These are phyloP conservation scores for Ctenomys sociabilis DNA, from an alignment of 2,113 vertebrate species.

Conservation along the genomic window DNA sequence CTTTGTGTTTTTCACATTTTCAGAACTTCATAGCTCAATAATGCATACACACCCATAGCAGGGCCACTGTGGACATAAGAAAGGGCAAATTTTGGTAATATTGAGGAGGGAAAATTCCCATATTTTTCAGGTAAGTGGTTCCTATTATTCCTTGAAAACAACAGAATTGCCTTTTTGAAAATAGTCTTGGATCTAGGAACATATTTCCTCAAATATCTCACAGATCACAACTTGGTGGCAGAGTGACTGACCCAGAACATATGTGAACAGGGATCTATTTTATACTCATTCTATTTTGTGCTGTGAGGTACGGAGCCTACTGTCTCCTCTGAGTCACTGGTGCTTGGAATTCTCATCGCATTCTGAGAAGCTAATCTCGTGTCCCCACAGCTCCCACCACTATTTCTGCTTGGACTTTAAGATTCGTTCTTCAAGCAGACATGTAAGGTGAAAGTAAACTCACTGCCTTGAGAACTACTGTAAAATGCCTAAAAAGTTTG, in stretches of 20 bases:
- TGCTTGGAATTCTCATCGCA: background rate
- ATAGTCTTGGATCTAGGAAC: background rate
- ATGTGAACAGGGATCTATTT: background rate
- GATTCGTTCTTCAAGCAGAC: background rate
- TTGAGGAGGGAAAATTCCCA: background rate
- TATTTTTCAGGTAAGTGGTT: slow-evolving; percentile 11
- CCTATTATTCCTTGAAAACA: background rate
- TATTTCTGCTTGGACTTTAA: background rate
- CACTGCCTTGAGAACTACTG: background rate
- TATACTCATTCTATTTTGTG: background rate
- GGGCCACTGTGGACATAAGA: background rate
- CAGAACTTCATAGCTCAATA: slow-evolving; percentile 35
- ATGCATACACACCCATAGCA: background rate
- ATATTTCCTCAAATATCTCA: background rate
- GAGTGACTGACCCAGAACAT: background rate
- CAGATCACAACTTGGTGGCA: background rate
- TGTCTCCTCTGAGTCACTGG: background rate
- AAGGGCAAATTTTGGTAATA: slow-evolving; percentile 37
- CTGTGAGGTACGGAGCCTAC: background rate
- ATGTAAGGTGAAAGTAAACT: background rate
- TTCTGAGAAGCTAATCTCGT: background rate
- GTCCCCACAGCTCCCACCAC: background rate
- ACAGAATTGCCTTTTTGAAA: background rate
- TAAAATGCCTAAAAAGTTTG: background rate
- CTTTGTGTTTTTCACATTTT: background rate